Conservation (phyloP, 1,140 invertebrate species). For the Drosophila tani region DNA sequence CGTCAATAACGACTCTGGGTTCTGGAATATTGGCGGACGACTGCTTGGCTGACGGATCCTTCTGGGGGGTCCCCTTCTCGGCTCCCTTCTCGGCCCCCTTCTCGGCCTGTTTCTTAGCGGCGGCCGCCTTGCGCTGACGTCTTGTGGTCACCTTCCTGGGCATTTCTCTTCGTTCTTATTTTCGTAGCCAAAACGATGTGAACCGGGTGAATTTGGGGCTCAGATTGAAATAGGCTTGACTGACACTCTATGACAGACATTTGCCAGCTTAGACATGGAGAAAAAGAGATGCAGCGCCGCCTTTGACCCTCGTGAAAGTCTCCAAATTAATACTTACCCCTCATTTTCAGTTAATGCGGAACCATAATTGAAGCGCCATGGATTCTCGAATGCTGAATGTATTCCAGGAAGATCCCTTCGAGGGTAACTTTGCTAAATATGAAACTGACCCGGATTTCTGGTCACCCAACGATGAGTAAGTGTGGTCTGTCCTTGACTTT, state of each 20-base stretch:
- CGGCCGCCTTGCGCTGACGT: conserved; percentile 59
- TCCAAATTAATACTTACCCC: background rate
- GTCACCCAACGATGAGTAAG: conserved; percentile 78
- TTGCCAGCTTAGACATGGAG: background rate
- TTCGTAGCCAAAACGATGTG: background rate
- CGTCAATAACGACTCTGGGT: background rate
- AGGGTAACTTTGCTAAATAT: conserved; percentile 75
- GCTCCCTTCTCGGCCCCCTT: background rate
- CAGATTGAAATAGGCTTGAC: background rate
- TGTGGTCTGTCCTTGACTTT: background rate
- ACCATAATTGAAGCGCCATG: conserved; percentile 45
- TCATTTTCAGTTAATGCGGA: conserved; percentile 8
- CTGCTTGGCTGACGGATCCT: background rate
- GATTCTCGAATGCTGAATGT: conserved; percentile 79
- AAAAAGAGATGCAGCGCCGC: background rate
- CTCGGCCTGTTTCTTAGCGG: conserved; percentile 11
- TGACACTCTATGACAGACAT: background rate
- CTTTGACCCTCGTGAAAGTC: background rate
- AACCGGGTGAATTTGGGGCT: background rate
- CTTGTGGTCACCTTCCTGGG: conserved; percentile 61
- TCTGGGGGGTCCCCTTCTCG: background rate
- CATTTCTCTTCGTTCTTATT: conserved; percentile 29
- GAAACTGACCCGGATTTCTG: conserved; percentile 73
- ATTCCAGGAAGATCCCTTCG: conserved; percentile 81
- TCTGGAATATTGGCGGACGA: background rate